Conservation (phyloP, 2,113 vertebrate genomes). For the Proterorhinus semilunaris region DNA sequence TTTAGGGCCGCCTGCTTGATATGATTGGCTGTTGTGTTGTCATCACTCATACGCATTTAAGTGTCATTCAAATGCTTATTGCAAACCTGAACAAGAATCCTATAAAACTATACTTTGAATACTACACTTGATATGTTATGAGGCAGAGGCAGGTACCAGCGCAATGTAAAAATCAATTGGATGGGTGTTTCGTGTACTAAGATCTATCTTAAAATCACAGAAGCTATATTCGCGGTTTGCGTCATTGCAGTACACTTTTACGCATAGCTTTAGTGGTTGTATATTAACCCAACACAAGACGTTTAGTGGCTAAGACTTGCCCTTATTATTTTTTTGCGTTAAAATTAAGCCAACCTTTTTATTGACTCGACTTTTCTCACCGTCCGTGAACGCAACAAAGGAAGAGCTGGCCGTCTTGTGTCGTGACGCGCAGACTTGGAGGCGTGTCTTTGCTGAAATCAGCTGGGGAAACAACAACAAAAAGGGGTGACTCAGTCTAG, state of each 20-base stretch:
- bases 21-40: constrained; percentile 46
- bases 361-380: not conserved
- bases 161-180: too few species aligned
- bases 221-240: not conserved
- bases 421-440: constrained; percentile 62
- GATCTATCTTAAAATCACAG: not conserved
- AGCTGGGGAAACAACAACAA: constrained; percentile 78
- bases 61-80: not conserved
- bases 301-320: not conserved
- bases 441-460: constrained; percentile 70
- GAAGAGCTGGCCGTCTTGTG: constrained; percentile 26
- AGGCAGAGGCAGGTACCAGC: too few species aligned
- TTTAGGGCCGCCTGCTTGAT: constrained; percentile 14
- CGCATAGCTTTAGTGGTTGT: not conserved
- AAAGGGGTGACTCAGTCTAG: constrained; percentile 46
- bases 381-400: constrained; percentile 42
- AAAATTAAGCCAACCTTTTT: not conserved
- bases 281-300: not conserved
- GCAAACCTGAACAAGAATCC: not conserved
- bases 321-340: not conserved
- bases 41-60: constrained; percentile 18
- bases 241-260: not conserved
- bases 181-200: not conserved
- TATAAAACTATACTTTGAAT: not conserved
- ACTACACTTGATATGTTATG: too few species aligned